Conservation (phyloP, 2,888 invertebrate genomes). For the Iphiclides podalirius region DNA sequence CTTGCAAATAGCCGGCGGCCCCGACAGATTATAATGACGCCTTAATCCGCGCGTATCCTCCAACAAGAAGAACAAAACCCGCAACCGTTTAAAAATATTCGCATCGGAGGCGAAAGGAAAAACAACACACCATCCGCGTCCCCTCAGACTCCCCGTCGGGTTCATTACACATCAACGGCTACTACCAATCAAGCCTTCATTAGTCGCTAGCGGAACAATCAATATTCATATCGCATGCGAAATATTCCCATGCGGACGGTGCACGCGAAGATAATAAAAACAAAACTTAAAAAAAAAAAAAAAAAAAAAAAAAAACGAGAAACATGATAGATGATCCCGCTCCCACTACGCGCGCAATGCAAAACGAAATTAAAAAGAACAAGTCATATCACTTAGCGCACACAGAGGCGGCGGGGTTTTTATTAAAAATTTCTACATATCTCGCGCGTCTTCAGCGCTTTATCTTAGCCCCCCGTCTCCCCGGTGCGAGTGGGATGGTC, state of each 20-base stretch:
- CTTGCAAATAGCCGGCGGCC: constrained; percentile 8
- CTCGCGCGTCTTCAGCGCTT: constrained; percentile 70
- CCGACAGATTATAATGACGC: constrained; percentile 7
- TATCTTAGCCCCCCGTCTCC: constrained; percentile 60
- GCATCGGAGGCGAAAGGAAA: constrained; percentile 33
- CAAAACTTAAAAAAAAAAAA: constrained; percentile 33
- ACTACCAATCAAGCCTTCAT: constrained; percentile 76
- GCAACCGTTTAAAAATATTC: constrained; percentile 35
- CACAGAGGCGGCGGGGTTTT: constrained; percentile 72
- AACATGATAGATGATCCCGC: constrained; percentile 69
- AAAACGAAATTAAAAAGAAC: constrained; percentile 79
- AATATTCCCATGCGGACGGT: constrained; percentile 53
- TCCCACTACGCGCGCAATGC: constrained; percentile 55
- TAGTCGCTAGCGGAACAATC: constrained; percentile 67
- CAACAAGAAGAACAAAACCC: constrained; percentile 41
- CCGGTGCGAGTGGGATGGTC: constrained; percentile 58
- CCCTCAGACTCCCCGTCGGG: constrained; percentile 38
- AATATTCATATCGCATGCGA: constrained; percentile 79
- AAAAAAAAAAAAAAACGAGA: constrained; percentile 41
- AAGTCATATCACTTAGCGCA: constrained; percentile 80
- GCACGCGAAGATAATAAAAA: constrained; percentile 32
- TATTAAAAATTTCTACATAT: constrained; percentile 79
- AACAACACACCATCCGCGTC: constrained; percentile 50
- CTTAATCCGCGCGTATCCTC: constrained; percentile 26
- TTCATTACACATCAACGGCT: constrained; percentile 68